Evolutionary conservation across 2,888 invertebrate species (phyloP), one percentile per base, ranked within the genome.

Genomic region (Unio delphinus): DNA sequence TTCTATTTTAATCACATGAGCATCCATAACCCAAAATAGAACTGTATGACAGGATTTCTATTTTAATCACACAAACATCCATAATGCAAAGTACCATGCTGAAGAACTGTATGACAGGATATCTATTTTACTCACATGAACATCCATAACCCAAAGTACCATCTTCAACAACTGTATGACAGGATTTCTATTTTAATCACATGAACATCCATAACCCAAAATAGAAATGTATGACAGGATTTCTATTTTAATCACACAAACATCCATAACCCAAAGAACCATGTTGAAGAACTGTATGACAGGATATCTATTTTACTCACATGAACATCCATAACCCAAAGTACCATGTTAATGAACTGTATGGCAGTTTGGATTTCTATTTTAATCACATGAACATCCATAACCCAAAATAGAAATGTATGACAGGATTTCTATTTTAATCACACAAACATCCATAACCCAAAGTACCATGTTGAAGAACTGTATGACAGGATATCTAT

Each of bases 301-400:
- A 30, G 69, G 55, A 85, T 72, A 54, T 84, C 83, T 23, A 86
- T 82, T 28, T 55, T 55, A 17, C 26, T 26, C 4, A 80, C 85
- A 80, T 84, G 83, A 4, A 81, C 85, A 75, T 86, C 86, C 23
- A 82, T 57, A 4, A 86, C 66, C 85, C 85, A 85, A 17, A 86
- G 63, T 17, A 82, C 23, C 86, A 86, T 85, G 68, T 86, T 86
- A 18, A 83, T 34, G 26, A 83, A 68, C 63, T 86, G 86, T 62
- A 83, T 58, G 20, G 81, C 55, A 30, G 82, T 80, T 11, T 85
- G 69, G 55, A 85, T 72, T 55, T 84, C 83, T 23, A 86, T 82
- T 28, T 55, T 55, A 17, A 20, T 26, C 4, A 80, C 85, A 80
- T 84, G 83, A 4, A 81, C 85, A 75, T 86, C 86, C 23, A 82